Percentiles rank a stretch among this genome's conserved stretches.
Conservation (phyloP, 2,113 vertebrate species). For the Tragelaphus imberbis region DNA sequence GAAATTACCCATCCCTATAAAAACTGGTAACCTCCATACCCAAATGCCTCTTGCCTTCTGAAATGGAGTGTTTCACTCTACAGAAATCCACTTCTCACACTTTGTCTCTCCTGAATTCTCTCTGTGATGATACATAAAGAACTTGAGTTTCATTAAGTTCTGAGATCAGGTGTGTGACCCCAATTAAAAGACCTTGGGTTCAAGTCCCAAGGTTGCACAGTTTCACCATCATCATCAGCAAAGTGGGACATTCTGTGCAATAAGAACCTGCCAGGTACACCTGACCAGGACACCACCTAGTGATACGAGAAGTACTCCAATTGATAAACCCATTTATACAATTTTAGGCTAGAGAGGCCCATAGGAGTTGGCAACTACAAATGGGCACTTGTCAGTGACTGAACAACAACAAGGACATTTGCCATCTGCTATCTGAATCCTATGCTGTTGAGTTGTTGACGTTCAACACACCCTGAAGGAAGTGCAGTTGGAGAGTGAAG, state of each 20-base stretch:
- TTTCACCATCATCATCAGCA: background rate
- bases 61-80: background rate
- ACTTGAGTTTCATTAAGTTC: background rate
- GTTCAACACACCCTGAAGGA: background rate
- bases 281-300: background rate
- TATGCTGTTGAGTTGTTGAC: background rate
- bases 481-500: background rate
- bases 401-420: background rate
- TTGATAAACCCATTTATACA: background rate
- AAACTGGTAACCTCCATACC: background rate
- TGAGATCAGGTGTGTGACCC: background rate
- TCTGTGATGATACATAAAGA: background rate
- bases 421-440: background rate
- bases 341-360: background rate
- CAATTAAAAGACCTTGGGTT: background rate
- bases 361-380: background rate
- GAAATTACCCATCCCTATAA: background rate
- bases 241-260: background rate
- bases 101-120: background rate
- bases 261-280: background rate
- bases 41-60: background rate
- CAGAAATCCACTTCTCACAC: background rate
- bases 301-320: background rate
- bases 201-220: background rate
- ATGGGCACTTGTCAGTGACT: background rate